These are phyloP conservation scores for Sitophilus oryzae DNA, from an alignment of 1,140 invertebrate genomes.

Conservation along the genomic window DNA sequence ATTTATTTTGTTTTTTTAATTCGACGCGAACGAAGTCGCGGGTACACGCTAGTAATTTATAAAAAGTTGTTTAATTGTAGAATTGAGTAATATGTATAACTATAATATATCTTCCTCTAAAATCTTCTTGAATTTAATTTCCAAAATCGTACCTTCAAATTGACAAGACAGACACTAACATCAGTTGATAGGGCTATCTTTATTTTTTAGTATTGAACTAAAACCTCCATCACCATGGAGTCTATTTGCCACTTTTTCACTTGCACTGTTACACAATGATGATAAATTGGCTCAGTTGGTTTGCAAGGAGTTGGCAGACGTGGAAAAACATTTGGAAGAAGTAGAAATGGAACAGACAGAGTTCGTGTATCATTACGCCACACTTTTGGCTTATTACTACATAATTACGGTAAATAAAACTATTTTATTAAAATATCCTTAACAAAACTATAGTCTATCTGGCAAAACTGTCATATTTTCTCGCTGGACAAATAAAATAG, in stretches of 20 bases:
- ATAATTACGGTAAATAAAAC: conserved; percentile 32
- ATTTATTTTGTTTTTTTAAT: too few species aligned
- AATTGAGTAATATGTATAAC: too few species aligned
- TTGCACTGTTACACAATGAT: conserved; percentile 63
- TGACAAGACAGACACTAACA: not conserved
- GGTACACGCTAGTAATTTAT: too few species aligned
- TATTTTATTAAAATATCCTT: not conserved
- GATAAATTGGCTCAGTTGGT: conserved; percentile 55
- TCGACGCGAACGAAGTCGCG: too few species aligned
- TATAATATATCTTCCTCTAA: too few species aligned
- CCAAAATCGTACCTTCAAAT: not conserved
- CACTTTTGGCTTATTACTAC: conserved; percentile 31
- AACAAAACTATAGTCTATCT: not conserved
- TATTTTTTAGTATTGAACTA: conserved; percentile 48
- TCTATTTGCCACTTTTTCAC: conserved; percentile 59
- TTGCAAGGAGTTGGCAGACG: conserved; percentile 53
- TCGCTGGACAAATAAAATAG: too few species aligned
- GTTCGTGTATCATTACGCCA: conserved; percentile 33
- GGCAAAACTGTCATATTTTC: not conserved
- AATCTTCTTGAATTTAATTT: too few species aligned
- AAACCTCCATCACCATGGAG: conserved; percentile 57
- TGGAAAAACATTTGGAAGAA: not conserved
- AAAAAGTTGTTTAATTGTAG: too few species aligned
- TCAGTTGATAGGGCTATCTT: not conserved
- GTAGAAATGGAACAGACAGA: conserved; percentile 26